These are phyloP conservation scores for Callochromis pleurospilus DNA, from an alignment of 2,113 vertebrate species.

Conservation along the genomic window DNA sequence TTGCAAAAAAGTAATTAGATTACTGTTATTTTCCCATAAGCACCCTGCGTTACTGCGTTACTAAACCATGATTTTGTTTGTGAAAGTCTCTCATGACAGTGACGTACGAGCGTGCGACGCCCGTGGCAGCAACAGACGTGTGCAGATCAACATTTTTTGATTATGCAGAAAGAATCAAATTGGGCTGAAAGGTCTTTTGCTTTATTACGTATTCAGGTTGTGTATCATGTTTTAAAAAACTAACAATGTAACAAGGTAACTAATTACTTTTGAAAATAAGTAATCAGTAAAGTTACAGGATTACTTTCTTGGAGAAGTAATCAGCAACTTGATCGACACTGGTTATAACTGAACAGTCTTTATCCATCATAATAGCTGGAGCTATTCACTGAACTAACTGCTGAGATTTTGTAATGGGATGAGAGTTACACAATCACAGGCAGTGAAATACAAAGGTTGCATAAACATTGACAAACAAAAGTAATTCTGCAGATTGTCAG, in stretches of 20 bases:
- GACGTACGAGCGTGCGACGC: rapidly evolving
- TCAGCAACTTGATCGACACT: not conserved
- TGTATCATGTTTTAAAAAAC: not conserved
- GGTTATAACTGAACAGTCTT: not conserved
- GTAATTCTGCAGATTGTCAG: not conserved
- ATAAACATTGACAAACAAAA: not conserved
- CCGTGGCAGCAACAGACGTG: not conserved
- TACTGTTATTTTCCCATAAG: not conserved
- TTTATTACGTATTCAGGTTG: not conserved
- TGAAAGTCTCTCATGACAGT: not conserved
- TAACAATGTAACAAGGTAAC: not conserved
- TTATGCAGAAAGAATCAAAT: not conserved
- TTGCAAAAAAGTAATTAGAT: not conserved
- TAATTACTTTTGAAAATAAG: not conserved
- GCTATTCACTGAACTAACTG: not conserved
- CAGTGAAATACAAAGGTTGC: not conserved
- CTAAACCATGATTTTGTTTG: not conserved
- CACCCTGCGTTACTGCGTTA: not conserved
- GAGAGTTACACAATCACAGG: not conserved
- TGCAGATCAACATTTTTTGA: not conserved
- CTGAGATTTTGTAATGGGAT: not conserved
- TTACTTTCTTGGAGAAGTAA: not conserved
- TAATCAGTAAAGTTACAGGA: not conserved
- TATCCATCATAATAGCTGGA: not conserved
- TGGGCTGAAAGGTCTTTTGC: not conserved